phyloP scores from a whole-genome alignment of 2,888 invertebrate species.

The Hemaris fuciformis region DNA sequence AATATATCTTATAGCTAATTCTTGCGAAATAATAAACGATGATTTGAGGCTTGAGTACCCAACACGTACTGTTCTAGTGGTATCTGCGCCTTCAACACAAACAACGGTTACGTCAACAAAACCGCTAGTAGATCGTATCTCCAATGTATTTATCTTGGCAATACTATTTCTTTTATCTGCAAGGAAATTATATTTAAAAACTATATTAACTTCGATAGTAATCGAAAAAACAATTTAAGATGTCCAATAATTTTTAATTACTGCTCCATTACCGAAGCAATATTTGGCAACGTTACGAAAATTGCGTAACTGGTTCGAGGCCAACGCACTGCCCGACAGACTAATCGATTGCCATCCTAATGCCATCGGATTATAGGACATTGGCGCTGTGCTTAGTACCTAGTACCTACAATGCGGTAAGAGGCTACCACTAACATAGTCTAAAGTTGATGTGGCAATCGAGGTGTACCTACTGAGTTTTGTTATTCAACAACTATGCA shows the following conservation, averaged over 20 bases:
- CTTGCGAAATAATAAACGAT: neutral
- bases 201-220: neutral
- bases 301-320: slow-evolving; percentile 26
- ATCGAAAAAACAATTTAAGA: slow-evolving; percentile 17
- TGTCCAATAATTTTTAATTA: slow-evolving; percentile 15
- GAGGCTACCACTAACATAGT: neutral
- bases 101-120: neutral
- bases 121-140: neutral
- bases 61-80: neutral
- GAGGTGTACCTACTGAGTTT: neutral
- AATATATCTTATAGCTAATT: no score
- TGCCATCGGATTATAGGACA: slow-evolving; percentile 27
- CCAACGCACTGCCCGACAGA: slow-evolving; percentile 20
- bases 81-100: neutral
- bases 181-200: neutral
- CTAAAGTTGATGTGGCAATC: neutral
- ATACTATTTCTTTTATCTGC: neutral
- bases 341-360: slow-evolving; percentile 39
- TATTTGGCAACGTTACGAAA: slow-evolving; percentile 26
- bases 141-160: neutral
- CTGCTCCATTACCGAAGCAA: slow-evolving; percentile 27
- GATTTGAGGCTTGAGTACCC: neutral
- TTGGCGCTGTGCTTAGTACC: slow-evolving; percentile 16
- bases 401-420: neutral
- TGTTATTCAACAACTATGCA: neutral